These are phyloP conservation scores for Epinotia bilunana DNA, from an alignment of 2,888 invertebrate genomes.

Conservation along the genomic window DNA sequence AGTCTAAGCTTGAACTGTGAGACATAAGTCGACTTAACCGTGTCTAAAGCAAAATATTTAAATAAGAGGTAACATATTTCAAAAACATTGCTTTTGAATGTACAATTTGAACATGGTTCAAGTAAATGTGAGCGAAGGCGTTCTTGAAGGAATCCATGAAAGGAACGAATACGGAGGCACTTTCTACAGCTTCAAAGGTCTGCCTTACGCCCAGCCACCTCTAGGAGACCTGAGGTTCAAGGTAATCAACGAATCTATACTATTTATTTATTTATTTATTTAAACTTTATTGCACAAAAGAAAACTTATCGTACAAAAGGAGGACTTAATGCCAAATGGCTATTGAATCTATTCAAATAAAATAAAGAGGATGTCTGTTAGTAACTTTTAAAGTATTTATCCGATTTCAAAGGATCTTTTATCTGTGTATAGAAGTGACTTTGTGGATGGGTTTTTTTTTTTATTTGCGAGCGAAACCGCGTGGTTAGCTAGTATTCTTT, in stretches of 20 bases:
- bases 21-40: background rate
- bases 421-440: no score
- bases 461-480: no score
- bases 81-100: no score
- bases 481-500: no score
- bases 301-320: no score
- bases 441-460: no score
- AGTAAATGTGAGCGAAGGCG: slow-evolving; percentile 59
- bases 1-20: background rate
- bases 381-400: no score
- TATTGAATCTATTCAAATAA: background rate
- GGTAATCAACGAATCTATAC: slow-evolving; percentile 51
- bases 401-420: no score
- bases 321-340: no score
- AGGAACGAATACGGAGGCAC: slow-evolving; percentile 58
- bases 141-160: slow-evolving; percentile 60
- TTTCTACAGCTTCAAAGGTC: slow-evolving; percentile 68
- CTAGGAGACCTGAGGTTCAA: slow-evolving; percentile 66
- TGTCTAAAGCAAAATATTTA: background rate
- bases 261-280: no score
- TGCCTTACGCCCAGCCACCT: slow-evolving; percentile 71
- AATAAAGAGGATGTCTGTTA: no score
- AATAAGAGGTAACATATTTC: background rate
- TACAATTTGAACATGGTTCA: slow-evolving; percentile 49
- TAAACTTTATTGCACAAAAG: no score